phyloP scores from a whole-genome alignment of 64 coral and sea anemone species.

The Pachyseris speciosa region DNA sequence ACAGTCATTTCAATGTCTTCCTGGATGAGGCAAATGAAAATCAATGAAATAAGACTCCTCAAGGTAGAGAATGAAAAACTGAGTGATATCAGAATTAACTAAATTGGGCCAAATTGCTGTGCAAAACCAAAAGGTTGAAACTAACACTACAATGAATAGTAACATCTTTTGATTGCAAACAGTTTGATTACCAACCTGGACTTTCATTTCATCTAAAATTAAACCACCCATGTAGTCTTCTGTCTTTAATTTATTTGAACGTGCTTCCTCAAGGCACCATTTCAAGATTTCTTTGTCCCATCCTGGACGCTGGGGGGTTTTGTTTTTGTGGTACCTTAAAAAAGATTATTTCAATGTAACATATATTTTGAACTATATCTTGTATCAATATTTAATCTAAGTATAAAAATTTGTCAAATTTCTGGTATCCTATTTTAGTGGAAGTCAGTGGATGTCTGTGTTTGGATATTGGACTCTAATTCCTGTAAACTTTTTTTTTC shows the following conservation, averaged over 20 bases:
- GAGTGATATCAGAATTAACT: not conserved
- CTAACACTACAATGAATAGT: not conserved
- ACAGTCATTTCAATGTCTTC: slow-evolving; percentile 68
- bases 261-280: slow-evolving; percentile 40
- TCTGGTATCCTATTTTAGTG: not conserved
- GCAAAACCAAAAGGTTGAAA: not conserved
- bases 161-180: not conserved
- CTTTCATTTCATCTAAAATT: slow-evolving; percentile 52
- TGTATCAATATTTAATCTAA: not conserved
- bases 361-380: not conserved
- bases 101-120: too few species aligned
- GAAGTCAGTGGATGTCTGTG: not conserved
- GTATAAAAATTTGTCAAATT: not conserved
- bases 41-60: not conserved
- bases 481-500: not conserved
- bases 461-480: not conserved
- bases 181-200: slow-evolving; percentile 20
- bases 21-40: slow-evolving; percentile 12
- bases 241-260: not conserved
- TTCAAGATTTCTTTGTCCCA: slow-evolving; percentile 36
- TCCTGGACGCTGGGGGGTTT: slow-evolving; percentile 33
- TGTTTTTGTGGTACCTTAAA: slow-evolving; percentile 34
- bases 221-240: slow-evolving; percentile 26
- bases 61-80: not conserved
- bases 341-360: not conserved